A percentile compares a stretch with the other conserved stretches of the same genome.
Evolutionary conservation across 2,113 vertebrate species (phyloP).

Genomic region (Notechis scutatus): DNA sequence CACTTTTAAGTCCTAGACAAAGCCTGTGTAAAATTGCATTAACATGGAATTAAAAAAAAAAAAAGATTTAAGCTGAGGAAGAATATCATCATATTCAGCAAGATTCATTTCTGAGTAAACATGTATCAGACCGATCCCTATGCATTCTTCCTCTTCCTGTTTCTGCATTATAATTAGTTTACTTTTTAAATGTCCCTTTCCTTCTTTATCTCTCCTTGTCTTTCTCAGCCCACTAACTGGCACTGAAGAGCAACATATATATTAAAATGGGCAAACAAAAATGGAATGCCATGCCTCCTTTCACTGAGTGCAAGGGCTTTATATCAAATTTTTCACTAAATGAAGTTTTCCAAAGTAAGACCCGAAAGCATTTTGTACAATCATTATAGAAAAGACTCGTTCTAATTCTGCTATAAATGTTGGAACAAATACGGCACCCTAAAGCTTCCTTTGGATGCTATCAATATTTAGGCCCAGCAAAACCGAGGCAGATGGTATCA

Average conservation of each 20-base stretch:
- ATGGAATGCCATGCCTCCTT: not conserved
- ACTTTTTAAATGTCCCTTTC: not conserved
- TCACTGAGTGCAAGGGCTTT: slow-evolving; percentile 14
- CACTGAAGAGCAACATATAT: not conserved
- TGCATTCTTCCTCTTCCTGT: not conserved
- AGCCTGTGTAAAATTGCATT: slow-evolving; percentile 62
- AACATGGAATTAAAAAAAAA: slow-evolving; percentile 36
- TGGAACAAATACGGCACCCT: not conserved
- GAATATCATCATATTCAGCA: not conserved
- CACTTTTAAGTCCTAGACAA: slow-evolving; percentile 36
- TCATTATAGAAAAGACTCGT: slow-evolving; percentile 23
- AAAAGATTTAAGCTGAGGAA: not conserved
- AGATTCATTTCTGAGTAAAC: not conserved
- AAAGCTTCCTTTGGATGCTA: not conserved
- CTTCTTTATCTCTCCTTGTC: not conserved
- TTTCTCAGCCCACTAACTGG: not conserved
- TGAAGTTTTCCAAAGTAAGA: slow-evolving; percentile 56
- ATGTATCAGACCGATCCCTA: not conserved
- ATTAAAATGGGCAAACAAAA: not conserved
- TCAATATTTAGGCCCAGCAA: not conserved
- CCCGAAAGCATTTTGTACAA: slow-evolving; percentile 43
- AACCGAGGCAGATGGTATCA: not conserved
- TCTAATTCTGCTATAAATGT: slow-evolving; percentile 22
- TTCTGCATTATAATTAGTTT: not conserved
- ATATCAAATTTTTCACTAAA: not conserved